A percentile compares a stretch with the other conserved stretches of the same genome.
phyloP scores from a whole-genome alignment of 2,888 invertebrate genomes.

The Saturnia pavonia region DNA sequence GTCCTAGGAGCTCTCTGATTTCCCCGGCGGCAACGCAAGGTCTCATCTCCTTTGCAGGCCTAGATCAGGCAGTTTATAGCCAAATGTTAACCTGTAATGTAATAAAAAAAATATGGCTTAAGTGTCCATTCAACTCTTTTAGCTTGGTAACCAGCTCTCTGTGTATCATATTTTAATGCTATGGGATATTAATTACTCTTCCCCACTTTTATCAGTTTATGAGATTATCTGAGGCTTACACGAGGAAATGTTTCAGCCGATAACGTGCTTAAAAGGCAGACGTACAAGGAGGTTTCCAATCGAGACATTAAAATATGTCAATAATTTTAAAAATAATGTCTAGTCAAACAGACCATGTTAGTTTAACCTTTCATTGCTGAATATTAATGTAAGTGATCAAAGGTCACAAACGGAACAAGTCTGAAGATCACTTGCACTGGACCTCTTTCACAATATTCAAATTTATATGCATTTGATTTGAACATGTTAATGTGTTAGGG shows the following conservation, averaged over 20 bases:
- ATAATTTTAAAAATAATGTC: neutral
- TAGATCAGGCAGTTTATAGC: no score
- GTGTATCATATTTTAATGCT: no score
- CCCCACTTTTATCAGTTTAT: no score
- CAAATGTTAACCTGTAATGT: no score
- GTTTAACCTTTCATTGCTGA: constrained; percentile 23
- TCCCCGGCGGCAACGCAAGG: no score
- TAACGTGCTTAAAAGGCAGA: neutral
- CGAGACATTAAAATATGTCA: constrained; percentile 1
- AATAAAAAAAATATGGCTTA: no score
- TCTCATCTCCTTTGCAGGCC: no score
- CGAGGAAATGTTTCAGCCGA: no score
- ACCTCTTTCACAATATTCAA: constrained; percentile 14
- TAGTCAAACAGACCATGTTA: constrained; percentile 6
- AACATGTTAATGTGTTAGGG: neutral
- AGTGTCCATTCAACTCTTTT: no score
- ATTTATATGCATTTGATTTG: constrained; percentile 9
- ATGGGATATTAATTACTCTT: no score
- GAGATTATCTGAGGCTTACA: neutral
- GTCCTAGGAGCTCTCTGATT: no score
- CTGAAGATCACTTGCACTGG: constrained; percentile 22
- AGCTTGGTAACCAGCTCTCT: no score
- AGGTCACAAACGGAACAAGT: constrained; percentile 24
- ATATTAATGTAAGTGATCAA: constrained; percentile 23
- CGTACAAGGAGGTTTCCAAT: neutral